Evolutionary conservation across 2,113 vertebrate species (phyloP).

Genomic region (Calidris pygmaea): DNA sequence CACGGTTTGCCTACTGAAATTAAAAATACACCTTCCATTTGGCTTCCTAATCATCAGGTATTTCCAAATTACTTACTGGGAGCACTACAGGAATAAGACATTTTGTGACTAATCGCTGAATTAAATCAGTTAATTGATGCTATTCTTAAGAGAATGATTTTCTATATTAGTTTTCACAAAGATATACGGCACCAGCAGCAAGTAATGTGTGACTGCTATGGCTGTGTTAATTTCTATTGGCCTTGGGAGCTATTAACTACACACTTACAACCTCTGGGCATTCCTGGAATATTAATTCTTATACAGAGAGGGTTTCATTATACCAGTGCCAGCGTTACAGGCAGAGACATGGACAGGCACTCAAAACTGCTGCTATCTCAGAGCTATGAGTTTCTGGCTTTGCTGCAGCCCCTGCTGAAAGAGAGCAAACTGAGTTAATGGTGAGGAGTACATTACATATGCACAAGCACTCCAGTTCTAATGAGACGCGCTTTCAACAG

Average conservation of each 20-base stretch:
- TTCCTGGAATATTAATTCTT: constrained; percentile 63
- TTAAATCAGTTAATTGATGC: constrained; percentile 68
- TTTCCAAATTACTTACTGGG: constrained; percentile 51
- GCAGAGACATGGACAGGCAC: background rate
- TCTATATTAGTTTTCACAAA: constrained; percentile 66
- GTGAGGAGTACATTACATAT: background rate
- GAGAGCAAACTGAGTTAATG: background rate
- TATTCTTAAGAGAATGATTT: constrained; percentile 71
- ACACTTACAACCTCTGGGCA: constrained; percentile 64
- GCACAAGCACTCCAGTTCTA: background rate
- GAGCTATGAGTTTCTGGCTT: constrained; percentile 21
- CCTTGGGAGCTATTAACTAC: constrained; percentile 66
- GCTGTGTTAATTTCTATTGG: constrained; percentile 61
- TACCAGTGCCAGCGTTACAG: background rate
- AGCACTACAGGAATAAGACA: constrained; percentile 51
- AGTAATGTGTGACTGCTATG: constrained; percentile 53
- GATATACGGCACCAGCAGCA: constrained; percentile 59
- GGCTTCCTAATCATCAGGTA: constrained; percentile 43
- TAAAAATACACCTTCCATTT: constrained; percentile 19
- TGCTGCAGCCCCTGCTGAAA: background rate
- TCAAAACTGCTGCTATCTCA: background rate
- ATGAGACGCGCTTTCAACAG: background rate
- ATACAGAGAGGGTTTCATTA: constrained; percentile 33
- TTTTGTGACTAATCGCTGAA: constrained; percentile 64
- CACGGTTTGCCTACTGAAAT: background rate